phyloP scores from a whole-genome alignment of 2,113 vertebrate genomes.

The Synchiropus splendidus region DNA sequence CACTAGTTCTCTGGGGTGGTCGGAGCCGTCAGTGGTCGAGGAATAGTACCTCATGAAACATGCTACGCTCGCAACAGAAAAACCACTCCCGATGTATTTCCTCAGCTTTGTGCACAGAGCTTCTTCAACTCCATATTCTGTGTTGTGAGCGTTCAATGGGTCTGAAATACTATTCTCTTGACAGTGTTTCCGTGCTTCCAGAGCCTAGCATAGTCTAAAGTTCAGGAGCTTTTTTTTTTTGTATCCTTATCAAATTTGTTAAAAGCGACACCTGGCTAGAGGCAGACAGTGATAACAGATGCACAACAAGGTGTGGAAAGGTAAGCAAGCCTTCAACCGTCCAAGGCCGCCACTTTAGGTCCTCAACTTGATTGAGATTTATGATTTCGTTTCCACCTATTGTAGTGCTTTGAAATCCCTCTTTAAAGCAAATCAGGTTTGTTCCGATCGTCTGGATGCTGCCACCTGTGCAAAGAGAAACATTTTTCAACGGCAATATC shows the following conservation, averaged over 20 bases:
- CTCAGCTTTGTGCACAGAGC: constrained; percentile 5
- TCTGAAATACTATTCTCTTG: constrained; percentile 52
- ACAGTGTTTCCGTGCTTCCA: constrained; percentile 40
- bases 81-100: neutral
- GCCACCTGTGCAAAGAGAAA: too few relatives aligned
- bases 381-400: too few relatives aligned
- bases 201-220: constrained; percentile 53
- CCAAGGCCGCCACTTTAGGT: constrained; percentile 29
- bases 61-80: constrained; percentile 31
- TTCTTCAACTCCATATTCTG: neutral
- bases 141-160: constrained; percentile 38
- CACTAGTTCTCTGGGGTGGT: constrained; percentile 48
- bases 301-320: constrained; percentile 33
- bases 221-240: constrained; percentile 28
- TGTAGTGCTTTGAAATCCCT: constrained; percentile 49
- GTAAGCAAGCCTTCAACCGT: constrained; percentile 46
- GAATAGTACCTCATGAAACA: constrained; percentile 51
- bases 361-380: constrained; percentile 2
- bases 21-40: constrained; percentile 33
- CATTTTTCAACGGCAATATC: too few relatives aligned
- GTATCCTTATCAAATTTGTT: neutral
- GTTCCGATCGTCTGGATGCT: neutral
- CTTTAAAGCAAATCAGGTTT: constrained; percentile 52
- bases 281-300: constrained; percentile 41
- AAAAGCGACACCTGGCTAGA: constrained; percentile 20